Evolutionary conservation across 1,140 invertebrate species (phyloP), one percentile per base, ranked within the genome.

Genomic region (Diplogasteroides magnus): DNA sequence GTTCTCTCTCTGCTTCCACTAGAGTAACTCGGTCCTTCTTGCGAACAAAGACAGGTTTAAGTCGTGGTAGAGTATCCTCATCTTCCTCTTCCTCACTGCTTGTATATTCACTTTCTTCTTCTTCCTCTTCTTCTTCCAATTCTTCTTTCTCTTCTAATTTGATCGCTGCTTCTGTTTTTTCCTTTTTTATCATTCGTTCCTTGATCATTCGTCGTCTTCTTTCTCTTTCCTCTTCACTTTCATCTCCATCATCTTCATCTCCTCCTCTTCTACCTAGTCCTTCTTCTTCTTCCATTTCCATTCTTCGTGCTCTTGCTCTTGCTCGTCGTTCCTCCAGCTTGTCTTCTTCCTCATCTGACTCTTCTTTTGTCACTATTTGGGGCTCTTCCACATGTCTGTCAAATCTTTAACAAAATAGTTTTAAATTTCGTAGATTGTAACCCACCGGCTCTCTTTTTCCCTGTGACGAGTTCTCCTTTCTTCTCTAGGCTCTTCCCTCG

Each of bases 11-110:
- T 78, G 91, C 90, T 81, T 98, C 94, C 77, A 93, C 90, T 48
- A 98, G 90, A 2, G 96, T 98, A 57, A 97, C 90, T 71, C 96
- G 87, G 81, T 98, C 94, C 72, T 83, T 86, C 81, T 96, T 97
- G 71, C 91, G 87, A 0, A 98, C 93, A 87, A 98, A 98, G 25
- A 68, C 65, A 13, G 70, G 70, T 29, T 72, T 72, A 0, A 72
- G 61, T 63, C 70, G 15, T 31, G 70, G 70, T 23, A 67, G 55
- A 19, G 64, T 57, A 63, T 88, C 91, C 28, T 91, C 89, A 76
- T 92, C 92, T 84, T 96, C 91, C 80, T 92, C 91, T n/a, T n/a
- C n/a, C 79, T 84, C 84, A 77, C 80, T 84, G 27, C 81, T 79
- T n/a, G 79, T 82, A 67, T 92, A 88, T 82, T 89, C 89, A 69